Evolutionary conservation across 2,888 invertebrate species (phyloP).

Genomic region (Mimachlamys varia): DNA sequence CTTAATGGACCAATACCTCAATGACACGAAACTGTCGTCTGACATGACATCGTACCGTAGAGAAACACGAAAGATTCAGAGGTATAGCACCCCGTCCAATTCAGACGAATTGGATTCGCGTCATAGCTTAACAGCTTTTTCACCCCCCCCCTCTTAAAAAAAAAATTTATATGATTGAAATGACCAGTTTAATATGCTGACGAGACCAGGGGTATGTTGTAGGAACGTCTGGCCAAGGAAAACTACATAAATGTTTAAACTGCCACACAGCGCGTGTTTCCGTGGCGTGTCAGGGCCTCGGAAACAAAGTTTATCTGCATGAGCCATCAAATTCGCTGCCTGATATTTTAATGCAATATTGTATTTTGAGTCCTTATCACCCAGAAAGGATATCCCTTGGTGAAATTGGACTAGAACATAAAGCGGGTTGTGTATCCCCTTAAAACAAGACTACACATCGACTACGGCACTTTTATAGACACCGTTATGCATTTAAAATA

Average conservation of each 20-base stretch:
- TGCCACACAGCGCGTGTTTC: constrained; percentile 4
- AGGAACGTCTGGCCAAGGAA: neutral
- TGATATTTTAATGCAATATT: constrained; percentile 36
- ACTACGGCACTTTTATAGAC: constrained; percentile 3
- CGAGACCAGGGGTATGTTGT: neutral
- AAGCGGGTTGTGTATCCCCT: constrained; percentile 25
- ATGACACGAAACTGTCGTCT: neutral
- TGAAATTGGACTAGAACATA: constrained; percentile 31
- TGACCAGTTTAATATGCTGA: constrained; percentile 17
- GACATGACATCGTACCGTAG: neutral
- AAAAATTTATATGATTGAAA: constrained; percentile 17
- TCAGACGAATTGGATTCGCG: neutral
- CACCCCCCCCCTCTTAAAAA: neutral
- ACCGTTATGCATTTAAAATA: neutral
- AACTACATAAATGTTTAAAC: constrained; percentile 33
- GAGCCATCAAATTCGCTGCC: constrained; percentile 33
- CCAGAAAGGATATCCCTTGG: constrained; percentile 5
- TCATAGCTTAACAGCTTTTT: neutral
- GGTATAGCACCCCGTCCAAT: neutral
- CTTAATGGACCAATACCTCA: neutral
- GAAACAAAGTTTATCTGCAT: constrained; percentile 24
- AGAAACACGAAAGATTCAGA: neutral
- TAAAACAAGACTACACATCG: neutral
- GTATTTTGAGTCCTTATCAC: constrained; percentile 34
- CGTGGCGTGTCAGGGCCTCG: neutral